Conservation (phyloP, 2,888 invertebrate genomes). For the Hirtodrosophila trivittata region DNA sequence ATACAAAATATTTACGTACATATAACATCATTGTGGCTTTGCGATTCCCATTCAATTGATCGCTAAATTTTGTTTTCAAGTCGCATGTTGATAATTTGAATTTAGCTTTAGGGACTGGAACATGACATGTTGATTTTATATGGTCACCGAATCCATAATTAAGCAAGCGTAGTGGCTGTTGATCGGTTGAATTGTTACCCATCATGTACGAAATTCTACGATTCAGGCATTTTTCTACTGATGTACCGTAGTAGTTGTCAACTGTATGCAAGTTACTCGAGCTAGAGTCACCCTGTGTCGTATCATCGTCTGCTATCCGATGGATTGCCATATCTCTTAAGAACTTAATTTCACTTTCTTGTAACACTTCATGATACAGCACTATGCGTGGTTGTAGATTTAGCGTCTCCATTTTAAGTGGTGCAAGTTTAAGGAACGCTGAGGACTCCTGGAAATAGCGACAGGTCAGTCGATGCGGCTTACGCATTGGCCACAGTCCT, state of each 20-base stretch:
- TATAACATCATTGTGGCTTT: conserved; percentile 36
- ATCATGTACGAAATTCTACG: conserved; percentile 31
- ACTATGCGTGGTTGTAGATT: conserved; percentile 31
- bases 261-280: background rate
- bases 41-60: conserved; percentile 3
- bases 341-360: conserved; percentile 29
- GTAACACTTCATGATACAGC: conserved; percentile 44
- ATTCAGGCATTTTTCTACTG: background rate
- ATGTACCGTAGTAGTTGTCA: conserved; percentile 1
- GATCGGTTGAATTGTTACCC: conserved; percentile 9
- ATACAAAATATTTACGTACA: conserved; percentile 30
- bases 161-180: conserved; percentile 20
- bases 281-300: background rate
- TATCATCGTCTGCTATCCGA: background rate
- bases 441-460: conserved; percentile 13
- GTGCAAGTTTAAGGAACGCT: conserved; percentile 33
- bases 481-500: conserved; percentile 33
- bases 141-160: conserved; percentile 42
- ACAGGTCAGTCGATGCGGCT: conserved; percentile 27
- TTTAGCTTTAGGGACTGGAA: background rate
- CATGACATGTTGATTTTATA: conserved; percentile 14
- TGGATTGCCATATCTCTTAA: conserved; percentile 6
- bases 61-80: background rate
- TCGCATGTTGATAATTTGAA: background rate
- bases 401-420: conserved; percentile 46